These are phyloP conservation scores for Hephaestus fuliginosus DNA, from an alignment of 2,797 vertebrate species.

Conservation along the genomic window DNA sequence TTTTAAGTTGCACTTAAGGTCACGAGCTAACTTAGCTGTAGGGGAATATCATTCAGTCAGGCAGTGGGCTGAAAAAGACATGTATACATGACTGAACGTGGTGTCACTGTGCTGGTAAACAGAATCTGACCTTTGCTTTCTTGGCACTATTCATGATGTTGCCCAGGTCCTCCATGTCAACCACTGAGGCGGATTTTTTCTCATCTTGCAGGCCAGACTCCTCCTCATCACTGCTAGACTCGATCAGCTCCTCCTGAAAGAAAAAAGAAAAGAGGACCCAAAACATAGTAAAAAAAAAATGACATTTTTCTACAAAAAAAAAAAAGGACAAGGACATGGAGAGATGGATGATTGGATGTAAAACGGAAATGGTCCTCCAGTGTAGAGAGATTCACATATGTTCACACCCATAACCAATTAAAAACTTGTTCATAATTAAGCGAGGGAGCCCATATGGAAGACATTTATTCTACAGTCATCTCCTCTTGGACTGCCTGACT, in stretches of 20 bases:
- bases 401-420: slow-evolving; percentile 21
- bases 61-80: not conserved
- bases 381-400: not conserved
- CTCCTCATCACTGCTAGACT: slow-evolving; percentile 91
- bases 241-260: slow-evolving; percentile 82
- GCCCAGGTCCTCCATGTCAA: slow-evolving; percentile 94
- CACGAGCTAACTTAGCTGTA: not conserved
- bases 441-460: slow-evolving; percentile 20
- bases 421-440: not conserved
- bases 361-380: not conserved
- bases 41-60: not conserved
- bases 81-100: not conserved
- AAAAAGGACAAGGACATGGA: not conserved
- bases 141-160: slow-evolving; percentile 86
- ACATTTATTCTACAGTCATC: slow-evolving; percentile 15
- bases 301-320: not conserved
- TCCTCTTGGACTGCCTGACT: slow-evolving; percentile 6
- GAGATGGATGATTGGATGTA: not conserved
- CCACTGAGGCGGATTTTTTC: slow-evolving; percentile 71
- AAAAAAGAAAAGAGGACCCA: not conserved
- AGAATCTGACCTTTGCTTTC: slow-evolving; percentile 89
- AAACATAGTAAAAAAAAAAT: not conserved
- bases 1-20: not conserved
- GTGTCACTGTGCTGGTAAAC: not conserved
- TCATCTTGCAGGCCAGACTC: slow-evolving; percentile 77